Conservation (phyloP, 2,113 vertebrate genomes). For the Mormyrus lacerda region DNA sequence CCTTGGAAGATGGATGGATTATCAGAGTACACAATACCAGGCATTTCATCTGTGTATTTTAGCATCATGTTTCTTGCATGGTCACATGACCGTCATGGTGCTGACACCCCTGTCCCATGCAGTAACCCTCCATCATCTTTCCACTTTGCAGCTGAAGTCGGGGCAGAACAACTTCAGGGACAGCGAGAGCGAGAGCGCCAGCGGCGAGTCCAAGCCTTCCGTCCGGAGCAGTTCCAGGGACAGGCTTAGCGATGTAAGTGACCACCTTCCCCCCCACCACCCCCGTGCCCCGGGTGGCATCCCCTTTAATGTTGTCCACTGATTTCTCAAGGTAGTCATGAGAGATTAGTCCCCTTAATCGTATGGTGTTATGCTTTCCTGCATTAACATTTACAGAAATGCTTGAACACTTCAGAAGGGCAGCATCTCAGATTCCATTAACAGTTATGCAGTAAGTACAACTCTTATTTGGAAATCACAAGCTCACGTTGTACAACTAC, state of each 20-base stretch:
- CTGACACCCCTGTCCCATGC: background rate
- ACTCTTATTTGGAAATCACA: background rate
- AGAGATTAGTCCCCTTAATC: background rate
- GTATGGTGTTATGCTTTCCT: background rate
- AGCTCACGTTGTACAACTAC: background rate
- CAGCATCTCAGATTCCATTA: background rate
- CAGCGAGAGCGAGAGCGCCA: constrained; percentile 83
- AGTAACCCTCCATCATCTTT: constrained; percentile 26
- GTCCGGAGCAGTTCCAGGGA: constrained; percentile 82
- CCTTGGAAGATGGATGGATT: background rate
- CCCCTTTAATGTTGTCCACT: background rate
- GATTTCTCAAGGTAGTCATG: background rate
- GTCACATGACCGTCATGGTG: background rate
- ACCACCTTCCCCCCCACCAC: background rate
- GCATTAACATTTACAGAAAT: background rate
- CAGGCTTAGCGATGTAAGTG: constrained; percentile 87
- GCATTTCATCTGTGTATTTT: background rate
- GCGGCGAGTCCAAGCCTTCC: constrained; percentile 77
- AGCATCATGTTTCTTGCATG: background rate
- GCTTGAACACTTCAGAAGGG: background rate
- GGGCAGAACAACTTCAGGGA: constrained; percentile 83
- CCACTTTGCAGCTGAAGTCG: constrained; percentile 73
- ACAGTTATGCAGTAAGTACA: background rate
- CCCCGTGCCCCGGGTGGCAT: background rate
- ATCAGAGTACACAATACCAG: background rate